A percentile compares a stretch with the other conserved stretches of the same genome.
Evolutionary conservation across 1,140 invertebrate genomes (phyloP).

Genomic region (Drosophila kikkawai): DNA sequence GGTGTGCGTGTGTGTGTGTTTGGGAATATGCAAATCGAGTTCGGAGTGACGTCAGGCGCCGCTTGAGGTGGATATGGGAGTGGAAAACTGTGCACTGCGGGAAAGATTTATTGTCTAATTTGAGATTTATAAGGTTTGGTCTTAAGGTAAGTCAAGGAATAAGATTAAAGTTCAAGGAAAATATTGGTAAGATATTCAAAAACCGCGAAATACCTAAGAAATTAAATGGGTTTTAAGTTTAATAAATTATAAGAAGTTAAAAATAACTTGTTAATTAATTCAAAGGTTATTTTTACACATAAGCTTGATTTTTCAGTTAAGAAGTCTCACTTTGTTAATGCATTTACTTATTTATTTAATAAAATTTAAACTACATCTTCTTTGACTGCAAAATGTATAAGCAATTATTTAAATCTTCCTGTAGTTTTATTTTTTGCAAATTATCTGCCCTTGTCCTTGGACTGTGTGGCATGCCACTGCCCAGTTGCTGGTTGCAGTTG

Average conservation of each 20-base stretch:
- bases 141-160: background rate
- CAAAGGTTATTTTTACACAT: too few species aligned
- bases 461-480: constrained; percentile 55
- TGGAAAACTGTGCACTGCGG: constrained; percentile 11
- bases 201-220: background rate
- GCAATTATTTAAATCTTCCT: background rate
- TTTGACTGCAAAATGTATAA: background rate
- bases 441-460: constrained; percentile 52
- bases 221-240: background rate
- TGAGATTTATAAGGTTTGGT: background rate
- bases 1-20: background rate
- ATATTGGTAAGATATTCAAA: background rate
- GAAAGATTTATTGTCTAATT: background rate
- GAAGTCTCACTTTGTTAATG: too few species aligned
- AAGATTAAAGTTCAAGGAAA: background rate
- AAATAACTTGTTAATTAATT: too few species aligned
- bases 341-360: background rate
- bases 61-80: constrained; percentile 10
- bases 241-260: background rate
- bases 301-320: too few species aligned
- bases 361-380: background rate
- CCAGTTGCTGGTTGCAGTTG: constrained; percentile 19
- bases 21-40: constrained; percentile 45
- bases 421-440: constrained; percentile 1
- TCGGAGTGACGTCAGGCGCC: constrained; percentile 36